A percentile compares a stretch with the other conserved stretches of the same genome.
phyloP scores from a whole-genome alignment of 2,113 vertebrate genomes.

The Pterocles burchelli region DNA sequence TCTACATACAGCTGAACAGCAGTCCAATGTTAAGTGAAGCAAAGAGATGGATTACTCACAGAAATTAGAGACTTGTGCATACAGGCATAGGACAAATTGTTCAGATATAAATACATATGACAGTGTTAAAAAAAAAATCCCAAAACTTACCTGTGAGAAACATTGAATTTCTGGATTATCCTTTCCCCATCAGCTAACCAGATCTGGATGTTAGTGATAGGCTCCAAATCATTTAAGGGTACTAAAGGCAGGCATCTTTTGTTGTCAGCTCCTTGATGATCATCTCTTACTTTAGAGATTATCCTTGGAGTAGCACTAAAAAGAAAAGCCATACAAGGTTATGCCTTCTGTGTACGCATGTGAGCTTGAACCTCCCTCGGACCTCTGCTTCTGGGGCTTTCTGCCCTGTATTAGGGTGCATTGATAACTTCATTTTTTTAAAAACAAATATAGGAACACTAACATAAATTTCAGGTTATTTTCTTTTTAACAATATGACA shows the following conservation, averaged over 20 bases:
- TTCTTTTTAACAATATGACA: neutral
- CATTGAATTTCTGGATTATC: constrained; percentile 92
- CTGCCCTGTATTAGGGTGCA: neutral
- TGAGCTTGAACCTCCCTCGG: neutral
- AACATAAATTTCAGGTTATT: neutral
- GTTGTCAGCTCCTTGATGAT: constrained; percentile 77
- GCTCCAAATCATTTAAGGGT: constrained; percentile 85
- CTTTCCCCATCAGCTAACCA: constrained; percentile 95
- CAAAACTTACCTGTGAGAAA: constrained; percentile 85
- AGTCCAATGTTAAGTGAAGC: neutral
- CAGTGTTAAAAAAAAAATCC: neutral
- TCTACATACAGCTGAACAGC: neutral
- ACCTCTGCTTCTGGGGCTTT: neutral
- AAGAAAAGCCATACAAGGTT: neutral
- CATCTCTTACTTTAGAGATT: constrained; percentile 83
- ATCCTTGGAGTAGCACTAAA: constrained; percentile 90
- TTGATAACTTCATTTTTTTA: neutral
- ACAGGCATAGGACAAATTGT: neutral
- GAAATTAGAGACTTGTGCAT: neutral
- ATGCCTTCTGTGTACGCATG: neutral
- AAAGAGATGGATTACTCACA: neutral
- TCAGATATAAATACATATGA: neutral
- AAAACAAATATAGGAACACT: neutral
- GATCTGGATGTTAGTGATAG: constrained; percentile 91
- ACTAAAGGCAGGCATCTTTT: constrained; percentile 81